Conservation (phyloP, 2,888 invertebrate species). For the Amphipyra berbera region DNA sequence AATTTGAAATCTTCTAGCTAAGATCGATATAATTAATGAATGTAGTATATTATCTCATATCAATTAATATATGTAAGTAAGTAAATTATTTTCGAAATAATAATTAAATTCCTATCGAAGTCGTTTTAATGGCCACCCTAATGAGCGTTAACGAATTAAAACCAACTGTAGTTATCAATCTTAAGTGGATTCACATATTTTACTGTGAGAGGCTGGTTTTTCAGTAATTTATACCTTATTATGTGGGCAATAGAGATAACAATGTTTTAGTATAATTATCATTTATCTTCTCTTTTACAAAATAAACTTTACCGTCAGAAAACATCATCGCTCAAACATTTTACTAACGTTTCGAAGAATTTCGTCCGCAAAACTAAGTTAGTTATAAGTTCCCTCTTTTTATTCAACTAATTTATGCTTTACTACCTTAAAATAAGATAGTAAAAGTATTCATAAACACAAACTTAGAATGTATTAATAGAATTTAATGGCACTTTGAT, state of each 20-base stretch:
- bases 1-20: too few relatives aligned
- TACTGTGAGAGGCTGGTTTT: not conserved
- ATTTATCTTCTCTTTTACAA: constrained; percentile 17
- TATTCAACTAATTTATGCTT: constrained; percentile 46
- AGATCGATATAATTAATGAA: constrained; percentile 1
- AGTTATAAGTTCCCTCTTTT: constrained; percentile 23
- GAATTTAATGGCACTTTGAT: constrained; percentile 55
- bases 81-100: constrained; percentile 21
- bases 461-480: constrained; percentile 52
- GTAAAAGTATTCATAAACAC: constrained; percentile 35
- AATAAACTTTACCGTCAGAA: not conserved
- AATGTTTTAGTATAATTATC: constrained; percentile 13
- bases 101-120: constrained; percentile 27
- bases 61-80: constrained; percentile 20
- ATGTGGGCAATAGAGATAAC: constrained; percentile 17
- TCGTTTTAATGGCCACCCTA: constrained; percentile 37
- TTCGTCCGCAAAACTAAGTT: constrained; percentile 19
- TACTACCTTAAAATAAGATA: constrained; percentile 49
- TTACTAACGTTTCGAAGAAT: not conserved
- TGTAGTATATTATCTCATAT: constrained; percentile 13
- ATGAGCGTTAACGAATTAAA: constrained; percentile 54
- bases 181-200: constrained; percentile 32
- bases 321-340: not conserved
- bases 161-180: constrained; percentile 38
- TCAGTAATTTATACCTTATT: constrained; percentile 38